Percentiles rank a stretch among this genome's conserved stretches.
phyloP scores from a whole-genome alignment of 2,888 invertebrate species.

The Apoderus coryli region DNA sequence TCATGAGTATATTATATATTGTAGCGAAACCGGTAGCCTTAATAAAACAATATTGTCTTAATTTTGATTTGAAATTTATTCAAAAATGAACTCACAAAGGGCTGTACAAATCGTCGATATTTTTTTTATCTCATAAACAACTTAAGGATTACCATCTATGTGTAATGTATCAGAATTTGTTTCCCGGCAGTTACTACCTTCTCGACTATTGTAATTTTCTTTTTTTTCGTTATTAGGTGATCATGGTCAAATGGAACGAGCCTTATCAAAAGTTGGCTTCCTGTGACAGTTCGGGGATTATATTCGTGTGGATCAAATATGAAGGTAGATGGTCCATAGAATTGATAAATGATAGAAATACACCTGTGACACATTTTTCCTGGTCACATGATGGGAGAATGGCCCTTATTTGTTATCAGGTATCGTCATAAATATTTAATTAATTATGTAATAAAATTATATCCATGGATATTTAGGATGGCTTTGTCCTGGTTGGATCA shows the following conservation, averaged over 20 bases:
- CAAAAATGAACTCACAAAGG: too few relatives aligned
- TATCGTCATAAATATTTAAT: slow-evolving; percentile 26
- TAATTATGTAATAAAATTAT: slow-evolving; percentile 4
- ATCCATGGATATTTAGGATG: slow-evolving; percentile 49
- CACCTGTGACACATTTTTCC: slow-evolving; percentile 93
- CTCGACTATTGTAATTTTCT: too few relatives aligned
- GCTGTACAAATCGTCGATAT: too few relatives aligned
- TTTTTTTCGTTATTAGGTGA: slow-evolving; percentile 46
- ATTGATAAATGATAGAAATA: slow-evolving; percentile 94
- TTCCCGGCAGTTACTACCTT: too few relatives aligned
- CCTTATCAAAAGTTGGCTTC: slow-evolving; percentile 96
- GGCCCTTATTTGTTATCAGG: slow-evolving; percentile 96
- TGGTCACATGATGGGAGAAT: slow-evolving; percentile 98
- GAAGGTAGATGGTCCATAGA: slow-evolving; percentile 99
- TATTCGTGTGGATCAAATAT: slow-evolving; percentile 99
- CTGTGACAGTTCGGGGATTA: slow-evolving; percentile 93
- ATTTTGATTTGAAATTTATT: too few relatives aligned
- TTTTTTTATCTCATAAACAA: too few relatives aligned
- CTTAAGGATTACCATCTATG: too few relatives aligned
- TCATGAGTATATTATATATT: too few relatives aligned
- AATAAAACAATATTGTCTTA: too few relatives aligned
- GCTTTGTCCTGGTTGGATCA: slow-evolving; percentile 94
- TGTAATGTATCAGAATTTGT: too few relatives aligned
- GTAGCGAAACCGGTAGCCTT: too few relatives aligned
- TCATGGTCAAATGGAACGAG: slow-evolving; percentile 95